Conservation (phyloP, 2,888 invertebrate species). For the Melanostoma mellinum region DNA sequence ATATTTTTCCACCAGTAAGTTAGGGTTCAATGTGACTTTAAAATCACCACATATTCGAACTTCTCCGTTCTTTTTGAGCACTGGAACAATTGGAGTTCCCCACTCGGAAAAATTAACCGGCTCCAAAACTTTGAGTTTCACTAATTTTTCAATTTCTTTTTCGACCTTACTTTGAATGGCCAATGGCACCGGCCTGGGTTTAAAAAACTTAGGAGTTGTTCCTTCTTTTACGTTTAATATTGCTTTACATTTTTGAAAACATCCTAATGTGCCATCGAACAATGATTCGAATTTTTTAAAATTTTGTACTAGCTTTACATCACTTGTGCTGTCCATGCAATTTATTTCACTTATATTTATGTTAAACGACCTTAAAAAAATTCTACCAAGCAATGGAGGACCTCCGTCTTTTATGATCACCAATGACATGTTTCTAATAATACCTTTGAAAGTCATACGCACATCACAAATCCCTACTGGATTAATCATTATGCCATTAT, state of each 20-base stretch:
- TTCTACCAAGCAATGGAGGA: constrained; percentile 21
- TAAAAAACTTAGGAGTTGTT: constrained; percentile 33
- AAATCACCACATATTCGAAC: constrained; percentile 72
- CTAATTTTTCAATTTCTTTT: constrained; percentile 42
- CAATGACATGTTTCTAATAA: constrained; percentile 2
- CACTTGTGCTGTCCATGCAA: too few relatives aligned
- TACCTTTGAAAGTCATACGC: constrained; percentile 2
- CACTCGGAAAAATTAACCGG: constrained; percentile 72
- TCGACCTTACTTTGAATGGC: constrained; percentile 18
- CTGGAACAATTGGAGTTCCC: constrained; percentile 78
- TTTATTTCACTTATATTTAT: too few relatives aligned
- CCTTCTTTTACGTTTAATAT: constrained; percentile 15
- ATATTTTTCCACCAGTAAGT: constrained; percentile 73
- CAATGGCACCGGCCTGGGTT: constrained; percentile 19
- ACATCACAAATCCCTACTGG: constrained; percentile 45
- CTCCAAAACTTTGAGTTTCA: constrained; percentile 43
- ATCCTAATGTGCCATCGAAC: constrained; percentile 14
- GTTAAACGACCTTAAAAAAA: too few relatives aligned
- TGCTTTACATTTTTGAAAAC: constrained; percentile 23
- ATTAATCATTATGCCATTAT: constrained; percentile 46
- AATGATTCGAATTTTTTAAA: too few relatives aligned
- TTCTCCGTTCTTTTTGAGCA: constrained; percentile 77
- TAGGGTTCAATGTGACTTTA: constrained; percentile 71
- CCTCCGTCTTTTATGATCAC: constrained; percentile 20
- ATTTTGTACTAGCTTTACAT: too few relatives aligned